Evolutionary conservation across 35 echinoderm and acorn worm species (phyloP).

Genomic region (Chiridota heheva): DNA sequence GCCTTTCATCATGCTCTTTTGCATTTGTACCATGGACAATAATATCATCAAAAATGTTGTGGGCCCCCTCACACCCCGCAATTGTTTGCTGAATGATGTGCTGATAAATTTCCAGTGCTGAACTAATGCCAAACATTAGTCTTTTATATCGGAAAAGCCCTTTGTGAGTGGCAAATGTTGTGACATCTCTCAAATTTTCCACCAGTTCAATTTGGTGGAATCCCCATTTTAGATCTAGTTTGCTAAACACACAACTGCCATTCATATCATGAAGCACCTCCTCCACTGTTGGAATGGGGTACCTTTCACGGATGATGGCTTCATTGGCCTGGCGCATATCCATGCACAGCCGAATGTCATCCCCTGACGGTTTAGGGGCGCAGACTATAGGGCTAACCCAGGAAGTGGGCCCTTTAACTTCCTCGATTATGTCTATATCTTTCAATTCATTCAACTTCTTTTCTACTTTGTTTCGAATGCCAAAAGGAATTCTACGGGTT

Average conservation of each 20-base stretch:
- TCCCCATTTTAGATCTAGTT: conserved; percentile 30
- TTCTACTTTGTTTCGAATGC: conserved; percentile 29
- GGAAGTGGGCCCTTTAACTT: conserved; percentile 48
- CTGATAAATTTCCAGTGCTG: conserved; percentile 49
- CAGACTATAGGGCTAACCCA: conserved; percentile 74
- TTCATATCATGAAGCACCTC: conserved; percentile 26
- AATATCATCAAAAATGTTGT: conserved; percentile 74
- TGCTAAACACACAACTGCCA: conserved; percentile 1
- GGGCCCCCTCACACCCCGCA: conserved; percentile 56
- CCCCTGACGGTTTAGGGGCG: conserved; percentile 75
- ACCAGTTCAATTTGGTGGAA: conserved; percentile 26
- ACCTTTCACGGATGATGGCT: conserved; percentile 41
- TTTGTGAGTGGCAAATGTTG: conserved; percentile 43
- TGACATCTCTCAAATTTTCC: conserved; percentile 9
- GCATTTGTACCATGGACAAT: conserved; percentile 41
- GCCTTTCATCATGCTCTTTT: conserved; percentile 55
- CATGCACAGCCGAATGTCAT: conserved; percentile 57
- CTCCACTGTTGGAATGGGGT: conserved; percentile 39
- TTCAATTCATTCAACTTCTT: conserved; percentile 67
- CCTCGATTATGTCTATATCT: conserved; percentile 53
- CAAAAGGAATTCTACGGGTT: conserved; percentile 52
- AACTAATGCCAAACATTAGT: conserved; percentile 60
- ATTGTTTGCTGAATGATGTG: conserved; percentile 54
- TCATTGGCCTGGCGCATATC: conserved; percentile 67
- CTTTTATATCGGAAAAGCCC: conserved; percentile 54